Conservation (phyloP, 2,888 invertebrate genomes). For the Sarcophaga variegata region DNA sequence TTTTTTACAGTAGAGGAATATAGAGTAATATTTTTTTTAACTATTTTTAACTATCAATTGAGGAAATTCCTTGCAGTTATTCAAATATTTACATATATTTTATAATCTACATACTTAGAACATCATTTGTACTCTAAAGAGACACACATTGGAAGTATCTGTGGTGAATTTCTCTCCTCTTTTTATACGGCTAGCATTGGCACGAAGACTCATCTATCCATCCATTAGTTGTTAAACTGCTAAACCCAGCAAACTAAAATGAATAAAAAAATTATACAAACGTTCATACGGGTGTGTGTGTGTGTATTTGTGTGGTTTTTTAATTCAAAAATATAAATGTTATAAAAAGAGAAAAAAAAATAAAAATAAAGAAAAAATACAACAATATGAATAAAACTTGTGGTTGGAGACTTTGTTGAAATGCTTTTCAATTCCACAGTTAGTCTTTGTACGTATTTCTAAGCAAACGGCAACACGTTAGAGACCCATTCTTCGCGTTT, state of each 20-base stretch:
- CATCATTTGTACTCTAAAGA: not conserved
- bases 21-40: too few species aligned
- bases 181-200: conserved; percentile 8
- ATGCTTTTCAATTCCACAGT: conserved; percentile 66
- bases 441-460: conserved; percentile 76
- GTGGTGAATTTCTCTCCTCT: conserved; percentile 57
- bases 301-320: not conserved
- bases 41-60: not conserved
- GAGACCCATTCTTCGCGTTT: conserved; percentile 49
- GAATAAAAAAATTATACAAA: conserved; percentile 40
- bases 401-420: conserved; percentile 63
- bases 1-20: too few species aligned
- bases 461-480: conserved; percentile 74
- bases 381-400: conserved; percentile 19
- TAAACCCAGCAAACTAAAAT: conserved; percentile 33
- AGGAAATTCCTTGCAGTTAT: not conserved
- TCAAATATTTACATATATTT: too few species aligned
- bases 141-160: conserved; percentile 23
- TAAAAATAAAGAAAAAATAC: not conserved
- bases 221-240: not conserved
- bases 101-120: too few species aligned
- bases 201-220: not conserved
- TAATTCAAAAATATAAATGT: not conserved
- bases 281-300: conserved; percentile 28
- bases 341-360: not conserved